A percentile compares a stretch with the other conserved stretches of the same genome.
Evolutionary conservation across 37 sponge, comb jelly and placozoan species (phyloP).

Genomic region (Theonella swinhoei): DNA sequence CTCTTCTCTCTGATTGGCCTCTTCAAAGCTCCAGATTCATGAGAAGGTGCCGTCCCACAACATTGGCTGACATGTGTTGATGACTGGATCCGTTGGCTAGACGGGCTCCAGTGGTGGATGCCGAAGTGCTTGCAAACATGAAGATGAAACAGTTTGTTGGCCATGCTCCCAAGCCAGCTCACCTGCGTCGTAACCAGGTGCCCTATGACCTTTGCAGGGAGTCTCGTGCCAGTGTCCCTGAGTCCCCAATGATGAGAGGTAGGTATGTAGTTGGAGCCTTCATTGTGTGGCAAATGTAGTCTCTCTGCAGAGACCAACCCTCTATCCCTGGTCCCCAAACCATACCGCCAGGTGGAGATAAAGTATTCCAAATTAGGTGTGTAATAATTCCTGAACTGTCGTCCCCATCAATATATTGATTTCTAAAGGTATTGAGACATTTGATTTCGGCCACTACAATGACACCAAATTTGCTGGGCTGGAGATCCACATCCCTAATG

Average conservation of each 20-base stretch:
- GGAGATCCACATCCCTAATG: slow-evolving; percentile 88
- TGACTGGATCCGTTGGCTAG: not conserved
- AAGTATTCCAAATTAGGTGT: slow-evolving; percentile 81
- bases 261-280: not conserved
- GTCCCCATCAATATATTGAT: too few relatives aligned
- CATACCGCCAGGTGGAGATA: slow-evolving; percentile 73
- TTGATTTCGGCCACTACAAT: slow-evolving; percentile 83
- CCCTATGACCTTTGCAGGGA: slow-evolving; percentile 51
- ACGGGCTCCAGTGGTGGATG: slow-evolving; percentile 51
- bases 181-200: slow-evolving; percentile 72
- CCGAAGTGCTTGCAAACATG: slow-evolving; percentile 67
- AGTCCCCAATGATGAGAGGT: slow-evolving; percentile 91
- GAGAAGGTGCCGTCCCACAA: slow-evolving; percentile 50
- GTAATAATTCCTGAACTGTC: not conserved
- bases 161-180: slow-evolving; percentile 73
- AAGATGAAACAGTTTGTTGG: slow-evolving; percentile 78
- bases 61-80: not conserved
- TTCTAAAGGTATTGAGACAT: slow-evolving; percentile 72
- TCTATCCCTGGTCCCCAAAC: slow-evolving; percentile 67
- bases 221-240: slow-evolving; percentile 37
- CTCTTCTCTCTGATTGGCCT: slow-evolving; percentile 83
- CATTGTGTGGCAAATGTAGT: not conserved
- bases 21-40: slow-evolving; percentile 44
- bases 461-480: slow-evolving; percentile 81
- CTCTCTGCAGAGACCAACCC: slow-evolving; percentile 45